Base-by-base conservation (phyloP, 2,797 vertebrate species). In the Rousettus madagascariensis region DNA sequence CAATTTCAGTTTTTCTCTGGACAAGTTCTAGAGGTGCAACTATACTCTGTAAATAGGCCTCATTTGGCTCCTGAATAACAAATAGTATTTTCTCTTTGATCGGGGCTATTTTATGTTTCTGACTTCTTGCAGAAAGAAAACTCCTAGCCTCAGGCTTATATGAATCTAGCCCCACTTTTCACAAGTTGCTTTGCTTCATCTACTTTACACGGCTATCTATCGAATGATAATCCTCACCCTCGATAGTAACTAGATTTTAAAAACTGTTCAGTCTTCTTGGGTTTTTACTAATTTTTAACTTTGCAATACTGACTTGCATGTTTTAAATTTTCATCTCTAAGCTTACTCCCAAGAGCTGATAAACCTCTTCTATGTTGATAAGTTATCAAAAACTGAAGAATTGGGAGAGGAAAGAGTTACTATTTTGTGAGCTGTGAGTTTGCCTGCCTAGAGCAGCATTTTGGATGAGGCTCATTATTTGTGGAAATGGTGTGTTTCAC, bases 391-490 rank as follows among this genome's bases (percentile, higher is more conserved):
- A 19, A 66, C 6, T 19, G 13, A 55, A 68, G 20, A 49, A 3
- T 5, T 1, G 16, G 49, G 83, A 22, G 9, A 92, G 63, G 82
- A 88, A 94, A 75, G 43, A 71, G 72, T 95, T 72, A 84, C 69
- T 20, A 15, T 86, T 89, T 94, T 11, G 0, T 10, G 15, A 49
- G 49, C 89, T 46, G 10, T 30, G 46, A 88, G 43, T 55, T 43
- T 38, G 79, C 61, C 79, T 36, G 65, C 26, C 49, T 20, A 1
- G 12, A 5, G 1, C 20, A 1, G 89, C 3, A 0, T 92, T 77
- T 96, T 96, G 86, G 90, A 95, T 57, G 65, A 91, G 86, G 69
- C 69, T 96, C 88, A 79, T 96, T 95, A 92, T 94, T 97, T 97
- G 78, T 86, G 65, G 90, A 96, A 96, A 95, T 95, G 95, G 94